Evolutionary conservation across 2,113 vertebrate species (phyloP), one percentile per base, ranked within the genome.

Genomic region (Amazona vittata): DNA sequence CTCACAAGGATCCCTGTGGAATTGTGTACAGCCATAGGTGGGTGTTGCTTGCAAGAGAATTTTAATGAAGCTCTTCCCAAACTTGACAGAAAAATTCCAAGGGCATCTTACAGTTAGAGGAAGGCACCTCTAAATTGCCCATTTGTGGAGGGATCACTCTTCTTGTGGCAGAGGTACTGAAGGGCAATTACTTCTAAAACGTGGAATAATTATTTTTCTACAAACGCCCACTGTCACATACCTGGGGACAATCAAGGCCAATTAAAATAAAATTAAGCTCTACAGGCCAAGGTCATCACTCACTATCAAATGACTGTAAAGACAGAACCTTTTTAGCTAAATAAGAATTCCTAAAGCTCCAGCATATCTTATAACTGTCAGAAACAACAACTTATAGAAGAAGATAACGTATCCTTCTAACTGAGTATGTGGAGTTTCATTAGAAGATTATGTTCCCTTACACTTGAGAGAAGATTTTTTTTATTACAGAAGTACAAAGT

Each of bases 401-500:
- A 81, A 44, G 47, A 64, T 28, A 86, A 69, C 24, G 37, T 49
- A 25, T 43, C 29, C 18, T 86, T 29, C 26, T 83, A 82, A 92
- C 14, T 31, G 64, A 78, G 24, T 8, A 68, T 46, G 80, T 91
- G 70, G n/a, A 60, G 28, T 24, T 94, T 46, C 83, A 93, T 82
- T 62, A 63, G 83, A 78, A 94, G 49, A 33, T n/a, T 89, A 3
- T 79, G 62, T 82, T 92, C 37, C 60, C 86, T 95, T 76, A 73
- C 37, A 73, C 52, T 91, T 46, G 52, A 92, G 60, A 77, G 41
- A 52, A 94, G 55, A 52, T 50, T 67, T 68, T 91, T 95, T 62
- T 92, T 4, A 90, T 92, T 96, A 84, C 26, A 82, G 83, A 94
- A 90, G 44, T 78, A 31, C 41, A 70, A 79, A 84, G 47, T 35